Conservation (phyloP, 2,797 vertebrate genomes). For the Betta splendens region DNA sequence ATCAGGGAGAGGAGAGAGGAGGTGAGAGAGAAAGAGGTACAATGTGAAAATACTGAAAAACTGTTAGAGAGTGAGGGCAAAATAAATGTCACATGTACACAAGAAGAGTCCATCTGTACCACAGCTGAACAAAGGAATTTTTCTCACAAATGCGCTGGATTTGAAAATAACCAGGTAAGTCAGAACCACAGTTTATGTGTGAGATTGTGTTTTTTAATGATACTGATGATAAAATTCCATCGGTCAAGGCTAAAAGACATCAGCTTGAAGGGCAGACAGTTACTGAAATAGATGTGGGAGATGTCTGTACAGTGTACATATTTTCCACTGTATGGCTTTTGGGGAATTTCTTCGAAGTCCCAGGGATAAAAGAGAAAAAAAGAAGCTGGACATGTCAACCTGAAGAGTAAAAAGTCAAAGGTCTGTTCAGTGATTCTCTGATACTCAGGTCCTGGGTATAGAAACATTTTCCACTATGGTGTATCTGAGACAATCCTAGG, state of each 20-base stretch:
- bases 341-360: no score
- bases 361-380: no score
- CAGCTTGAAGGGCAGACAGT: slow-evolving; percentile 18
- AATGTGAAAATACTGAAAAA: no score
- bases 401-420: no score
- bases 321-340: no score
- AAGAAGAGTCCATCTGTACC: neutral
- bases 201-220: slow-evolving; percentile 5
- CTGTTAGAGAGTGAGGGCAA: neutral
- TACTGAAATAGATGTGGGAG: neutral
- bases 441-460: no score
- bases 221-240: slow-evolving; percentile 13
- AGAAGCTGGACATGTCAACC: no score
- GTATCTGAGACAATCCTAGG: no score
- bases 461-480: no score
- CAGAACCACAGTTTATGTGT: neutral
- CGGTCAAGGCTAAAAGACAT: slow-evolving; percentile 21
- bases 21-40: neutral
- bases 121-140: slow-evolving; percentile 5
- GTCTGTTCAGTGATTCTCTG: no score
- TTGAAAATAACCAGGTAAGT: slow-evolving; percentile 37
- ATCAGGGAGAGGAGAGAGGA: neutral
- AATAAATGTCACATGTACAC: neutral
- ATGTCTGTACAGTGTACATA: no score
- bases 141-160: slow-evolving; percentile 19